These are phyloP conservation scores for Equus quagga DNA, from an alignment of 2,113 vertebrate genomes.

Conservation along the genomic window DNA sequence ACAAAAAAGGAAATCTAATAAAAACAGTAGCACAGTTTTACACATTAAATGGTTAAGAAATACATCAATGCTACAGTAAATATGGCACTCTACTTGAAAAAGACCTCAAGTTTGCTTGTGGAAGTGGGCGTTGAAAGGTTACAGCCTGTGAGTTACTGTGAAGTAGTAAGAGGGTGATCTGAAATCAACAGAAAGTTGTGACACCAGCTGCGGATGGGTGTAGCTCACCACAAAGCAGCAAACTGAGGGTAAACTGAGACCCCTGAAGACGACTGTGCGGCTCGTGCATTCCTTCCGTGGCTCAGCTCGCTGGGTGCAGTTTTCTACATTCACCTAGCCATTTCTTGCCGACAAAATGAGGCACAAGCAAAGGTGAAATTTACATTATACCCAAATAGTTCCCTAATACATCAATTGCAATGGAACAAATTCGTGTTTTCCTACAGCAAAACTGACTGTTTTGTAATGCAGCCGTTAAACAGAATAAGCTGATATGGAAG, in stretches of 20 bases:
- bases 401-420: background rate
- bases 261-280: too few relatives aligned
- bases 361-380: background rate
- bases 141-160: background rate
- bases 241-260: background rate
- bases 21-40: slow-evolving; percentile 25
- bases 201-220: background rate
- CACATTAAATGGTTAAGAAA: background rate
- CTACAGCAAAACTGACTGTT: background rate
- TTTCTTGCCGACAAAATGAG: background rate
- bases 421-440: slow-evolving; percentile 7
- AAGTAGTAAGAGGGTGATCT: background rate
- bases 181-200: background rate
- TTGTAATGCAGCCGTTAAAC: background rate
- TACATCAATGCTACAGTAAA: background rate
- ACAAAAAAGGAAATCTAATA: background rate
- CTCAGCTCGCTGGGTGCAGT: background rate
- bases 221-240: background rate
- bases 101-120: background rate
- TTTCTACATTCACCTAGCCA: background rate
- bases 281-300: background rate
- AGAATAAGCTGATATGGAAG: background rate
- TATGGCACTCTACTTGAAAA: background rate
- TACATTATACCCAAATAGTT: background rate
- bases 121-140: background rate